Base-by-base conservation (phyloP, 2,888 invertebrate species). In the Polyommatus iphigenia region DNA sequence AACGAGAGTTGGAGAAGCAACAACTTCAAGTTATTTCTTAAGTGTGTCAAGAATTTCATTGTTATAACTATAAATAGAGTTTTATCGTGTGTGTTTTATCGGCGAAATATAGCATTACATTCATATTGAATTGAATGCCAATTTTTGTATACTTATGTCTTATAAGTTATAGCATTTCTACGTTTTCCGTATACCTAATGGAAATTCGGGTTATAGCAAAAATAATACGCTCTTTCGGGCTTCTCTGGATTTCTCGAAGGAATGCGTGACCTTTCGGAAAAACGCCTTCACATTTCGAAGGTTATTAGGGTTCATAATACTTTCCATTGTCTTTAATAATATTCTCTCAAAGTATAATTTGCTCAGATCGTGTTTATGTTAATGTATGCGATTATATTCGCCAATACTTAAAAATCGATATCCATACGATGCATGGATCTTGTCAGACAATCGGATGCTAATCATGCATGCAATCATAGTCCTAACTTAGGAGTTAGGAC, bases 21-120 rank as follows among this genome's bases (percentile, higher is more conserved):
- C 20, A 24, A 62, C 20, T 20, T 62, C 24, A 62, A 62, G 24
- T 24, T 20, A 62, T 59, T 59, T 59, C 59, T 20, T 13, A 62
- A 62, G 62, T 62, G 62, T 62, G 62, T 62, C 62, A 62, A 62
- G 24, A 24, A 62, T 62, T 8, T 62, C 13, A 24, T 24, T 59
- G 20, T 59, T 62, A 62, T 62, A 62, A 62, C 62, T 62, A 24
- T 62, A 24, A 24, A 62, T 62, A 62, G 59, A 20, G 24, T 62
- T 62, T 62, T 62, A 62, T 62, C 62, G 62, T 62, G 13, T 62
- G 59, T 20, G 24, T 62, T 62, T 62, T 62, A 24, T 62, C 62
- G 62, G 13, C 62, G 62, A 62, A 24, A 62, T 24, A 8, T 62
- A 20, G 4, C 4, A 7, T 4, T 1, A 24, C 24, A 20, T 62